Evolutionary conservation across 2,888 invertebrate species (phyloP).

Genomic region (Agriotes lineatus): DNA sequence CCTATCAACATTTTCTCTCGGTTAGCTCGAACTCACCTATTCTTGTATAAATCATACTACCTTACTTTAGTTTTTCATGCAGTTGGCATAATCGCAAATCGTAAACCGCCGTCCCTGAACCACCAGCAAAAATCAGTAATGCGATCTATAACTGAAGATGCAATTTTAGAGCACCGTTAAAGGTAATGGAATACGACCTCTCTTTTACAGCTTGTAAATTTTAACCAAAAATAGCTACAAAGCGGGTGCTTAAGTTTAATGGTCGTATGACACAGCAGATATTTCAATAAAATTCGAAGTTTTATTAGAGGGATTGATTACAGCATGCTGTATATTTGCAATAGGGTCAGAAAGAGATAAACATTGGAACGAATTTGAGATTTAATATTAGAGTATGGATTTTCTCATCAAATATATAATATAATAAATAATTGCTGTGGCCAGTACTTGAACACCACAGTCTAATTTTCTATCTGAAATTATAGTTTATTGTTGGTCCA

Average conservation of each 20-base stretch:
- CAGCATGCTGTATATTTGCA: background rate
- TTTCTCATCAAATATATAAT: too few relatives aligned
- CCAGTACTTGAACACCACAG: too few relatives aligned
- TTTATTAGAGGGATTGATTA: constrained; percentile 4
- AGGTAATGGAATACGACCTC: background rate
- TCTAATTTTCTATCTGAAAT: too few relatives aligned
- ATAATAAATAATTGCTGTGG: too few relatives aligned
- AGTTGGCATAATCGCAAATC: background rate
- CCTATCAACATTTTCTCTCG: too few relatives aligned
- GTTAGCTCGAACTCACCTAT: too few relatives aligned
- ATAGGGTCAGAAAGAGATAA: too few relatives aligned
- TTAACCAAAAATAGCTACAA: background rate
- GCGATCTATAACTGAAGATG: background rate
- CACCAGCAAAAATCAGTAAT: background rate
- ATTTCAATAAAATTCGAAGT: constrained; percentile 1
- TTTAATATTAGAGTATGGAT: too few relatives aligned
- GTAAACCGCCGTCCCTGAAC: background rate
- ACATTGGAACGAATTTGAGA: too few relatives aligned
- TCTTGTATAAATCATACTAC: background rate
- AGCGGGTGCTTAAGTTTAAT: constrained; percentile 1
- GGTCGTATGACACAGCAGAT: constrained; percentile 5
- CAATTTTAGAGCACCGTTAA: background rate
- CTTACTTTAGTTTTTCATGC: background rate
- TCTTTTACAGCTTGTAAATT: background rate
- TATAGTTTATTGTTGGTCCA: too few relatives aligned